Base-by-base conservation (phyloP, 2,113 vertebrate species). In the Eleginops maclovinus region DNA sequence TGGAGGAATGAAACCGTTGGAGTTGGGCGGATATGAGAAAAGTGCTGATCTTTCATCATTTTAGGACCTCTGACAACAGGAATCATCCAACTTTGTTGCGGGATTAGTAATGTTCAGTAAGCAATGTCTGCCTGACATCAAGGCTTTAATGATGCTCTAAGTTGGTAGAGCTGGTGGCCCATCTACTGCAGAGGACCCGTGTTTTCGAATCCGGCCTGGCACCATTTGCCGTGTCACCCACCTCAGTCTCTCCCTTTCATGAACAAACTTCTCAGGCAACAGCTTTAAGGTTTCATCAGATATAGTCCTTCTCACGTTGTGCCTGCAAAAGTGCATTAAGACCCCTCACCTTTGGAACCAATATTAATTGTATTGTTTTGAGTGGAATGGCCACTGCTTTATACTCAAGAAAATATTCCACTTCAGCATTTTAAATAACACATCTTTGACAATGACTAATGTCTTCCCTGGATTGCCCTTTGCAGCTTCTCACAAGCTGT, bases 371-470 rank as follows among this genome's bases (percentile, higher is more conserved):
- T 49, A 15, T 56, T 82, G 74, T 71, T 85, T 72, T 54, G 51
- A 51, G 51, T 50, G 9, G 53, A 41, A 67, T 72, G 26, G 40
- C 53, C 59, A 16, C 68, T 85, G 68, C 72, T 79, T 77, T 77
- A 80, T 73, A 73, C 73, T 75, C 68, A 63, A 59, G n/a, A 22
- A 79, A 86, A 79, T 79, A 82, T 79, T 79, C 61, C 40, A 68
- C 72, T 75, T 82, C 63, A 74, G 59, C 47, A 6, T 85, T 71
- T 82, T 55, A 69, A 69, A 70, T 78, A 59, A 65, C 46, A 55
- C 54, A 64, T 67, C 55, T 79, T 9, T 82, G 79, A 86, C 79
- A 82, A 63, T 72, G 80, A 82, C 75, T 79, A 72, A 83, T 85
- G 44, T 79, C 61, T n/a, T 75, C 50, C 21, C 21, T 43, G 26